Conservation (phyloP, 30 jellyfish, hydroid and myxozoan genomes). For the Aurelia aurita region DNA sequence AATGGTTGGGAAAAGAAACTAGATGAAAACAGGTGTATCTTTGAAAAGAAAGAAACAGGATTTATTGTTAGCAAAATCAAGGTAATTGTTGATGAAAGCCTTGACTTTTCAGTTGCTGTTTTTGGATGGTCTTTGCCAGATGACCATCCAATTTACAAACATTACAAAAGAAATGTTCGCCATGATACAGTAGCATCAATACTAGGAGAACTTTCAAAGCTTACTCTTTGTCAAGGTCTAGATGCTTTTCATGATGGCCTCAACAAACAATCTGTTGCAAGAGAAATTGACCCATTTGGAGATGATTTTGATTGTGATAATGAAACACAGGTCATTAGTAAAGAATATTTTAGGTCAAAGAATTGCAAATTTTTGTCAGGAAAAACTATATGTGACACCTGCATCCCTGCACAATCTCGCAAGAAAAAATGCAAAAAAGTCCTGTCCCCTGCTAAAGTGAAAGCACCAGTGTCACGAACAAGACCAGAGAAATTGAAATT, state of each 20-base stretch:
- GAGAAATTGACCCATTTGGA: conserved; percentile 66
- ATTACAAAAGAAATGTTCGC: conserved; percentile 55
- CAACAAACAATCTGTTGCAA: conserved; percentile 62
- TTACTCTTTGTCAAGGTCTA: conserved; percentile 59
- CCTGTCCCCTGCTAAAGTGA: conserved; percentile 50
- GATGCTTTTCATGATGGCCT: conserved; percentile 63
- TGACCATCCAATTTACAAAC: conserved; percentile 55
- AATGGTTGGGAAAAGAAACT: conserved; percentile 64
- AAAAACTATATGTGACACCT: conserved; percentile 42
- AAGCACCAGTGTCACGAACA: conserved; percentile 53
- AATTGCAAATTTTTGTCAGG: conserved; percentile 53
- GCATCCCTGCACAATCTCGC: conserved; percentile 40
- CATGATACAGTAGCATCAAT: conserved; percentile 55
- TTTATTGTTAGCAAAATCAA: conserved; percentile 57
- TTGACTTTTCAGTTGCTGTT: conserved; percentile 52
- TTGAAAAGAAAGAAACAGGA: conserved; percentile 63
- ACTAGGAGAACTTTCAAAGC: conserved; percentile 42
- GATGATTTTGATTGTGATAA: conserved; percentile 26
- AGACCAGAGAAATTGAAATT: conserved; percentile 42
- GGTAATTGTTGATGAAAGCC: conserved; percentile 65
- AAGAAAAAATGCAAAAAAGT: conserved; percentile 35
- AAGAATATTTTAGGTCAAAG: conserved; percentile 55
- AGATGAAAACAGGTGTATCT: conserved; percentile 41
- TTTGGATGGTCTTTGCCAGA: conserved; percentile 67
- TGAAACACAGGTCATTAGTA: conserved; percentile 51